phyloP scores from a whole-genome alignment of 2,113 vertebrate genomes.

The Mobula birostris region DNA sequence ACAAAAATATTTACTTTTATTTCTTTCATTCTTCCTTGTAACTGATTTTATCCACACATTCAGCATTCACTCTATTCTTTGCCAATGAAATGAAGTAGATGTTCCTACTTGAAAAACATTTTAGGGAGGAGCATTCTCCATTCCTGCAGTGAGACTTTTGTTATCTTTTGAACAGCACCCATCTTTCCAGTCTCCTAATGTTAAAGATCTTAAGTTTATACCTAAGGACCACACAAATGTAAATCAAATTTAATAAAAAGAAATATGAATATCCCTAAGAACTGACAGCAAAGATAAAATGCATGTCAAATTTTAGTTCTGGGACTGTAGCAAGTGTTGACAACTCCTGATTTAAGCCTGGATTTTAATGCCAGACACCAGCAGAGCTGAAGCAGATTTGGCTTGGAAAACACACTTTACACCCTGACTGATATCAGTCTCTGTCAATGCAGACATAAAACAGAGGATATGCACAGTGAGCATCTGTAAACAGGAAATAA shows the following conservation, averaged over 20 bases:
- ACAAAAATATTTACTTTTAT: neutral
- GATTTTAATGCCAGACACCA: neutral
- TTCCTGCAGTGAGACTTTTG: neutral
- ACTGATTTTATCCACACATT: neutral
- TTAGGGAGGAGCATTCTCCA: neutral
- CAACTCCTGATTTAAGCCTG: neutral
- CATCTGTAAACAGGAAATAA: neutral
- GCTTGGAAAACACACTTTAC: neutral
- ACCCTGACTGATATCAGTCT: neutral
- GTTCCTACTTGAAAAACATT: neutral
- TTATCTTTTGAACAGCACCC: too few relatives aligned
- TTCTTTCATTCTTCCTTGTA: neutral
- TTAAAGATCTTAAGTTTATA: neutral
- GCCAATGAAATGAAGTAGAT: neutral
- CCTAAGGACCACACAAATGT: too few relatives aligned
- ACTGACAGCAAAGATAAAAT: neutral
- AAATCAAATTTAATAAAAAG: neutral
- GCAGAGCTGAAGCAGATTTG: neutral
- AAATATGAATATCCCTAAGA: neutral
- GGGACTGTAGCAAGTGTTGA: neutral
- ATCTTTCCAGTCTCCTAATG: neutral
- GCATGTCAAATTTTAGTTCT: neutral
- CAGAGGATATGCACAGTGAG: neutral
- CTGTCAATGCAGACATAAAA: neutral
- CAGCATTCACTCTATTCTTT: neutral